Conservation (phyloP, 2,888 invertebrate species). For the Pocota personata region DNA sequence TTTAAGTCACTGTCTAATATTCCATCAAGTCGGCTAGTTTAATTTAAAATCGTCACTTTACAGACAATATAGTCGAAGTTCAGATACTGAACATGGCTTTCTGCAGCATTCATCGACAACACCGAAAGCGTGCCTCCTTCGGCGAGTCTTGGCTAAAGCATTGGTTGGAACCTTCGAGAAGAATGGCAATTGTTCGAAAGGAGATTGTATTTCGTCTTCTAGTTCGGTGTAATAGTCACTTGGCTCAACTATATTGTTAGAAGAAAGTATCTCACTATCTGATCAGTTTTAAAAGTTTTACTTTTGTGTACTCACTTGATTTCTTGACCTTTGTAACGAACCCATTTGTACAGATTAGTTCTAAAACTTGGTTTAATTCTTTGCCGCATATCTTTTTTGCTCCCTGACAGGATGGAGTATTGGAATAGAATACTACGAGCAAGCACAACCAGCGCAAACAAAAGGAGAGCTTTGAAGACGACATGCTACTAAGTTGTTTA, state of each 20-base stretch:
- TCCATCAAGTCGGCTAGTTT: neutral
- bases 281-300: neutral
- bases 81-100: conserved; percentile 75
- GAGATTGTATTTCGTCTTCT: neutral
- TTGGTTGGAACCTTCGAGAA: conserved; percentile 67
- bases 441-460: neutral
- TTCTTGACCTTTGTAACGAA: neutral
- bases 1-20: neutral
- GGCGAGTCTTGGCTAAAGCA: conserved; percentile 75
- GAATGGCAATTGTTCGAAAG: conserved; percentile 59
- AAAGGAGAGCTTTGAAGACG: neutral
- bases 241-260: neutral
- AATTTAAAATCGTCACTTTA: neutral
- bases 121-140: conserved; percentile 76
- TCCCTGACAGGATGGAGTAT: neutral
- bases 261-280: neutral
- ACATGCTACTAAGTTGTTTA: neutral
- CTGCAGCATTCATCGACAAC: conserved; percentile 77
- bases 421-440: neutral
- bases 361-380: neutral
- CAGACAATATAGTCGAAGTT: conserved; percentile 76
- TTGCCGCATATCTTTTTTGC: neutral
- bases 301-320: neutral
- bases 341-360: neutral
- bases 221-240: neutral